Conservation (phyloP, 2,888 invertebrate genomes). For the Clostera curtula region DNA sequence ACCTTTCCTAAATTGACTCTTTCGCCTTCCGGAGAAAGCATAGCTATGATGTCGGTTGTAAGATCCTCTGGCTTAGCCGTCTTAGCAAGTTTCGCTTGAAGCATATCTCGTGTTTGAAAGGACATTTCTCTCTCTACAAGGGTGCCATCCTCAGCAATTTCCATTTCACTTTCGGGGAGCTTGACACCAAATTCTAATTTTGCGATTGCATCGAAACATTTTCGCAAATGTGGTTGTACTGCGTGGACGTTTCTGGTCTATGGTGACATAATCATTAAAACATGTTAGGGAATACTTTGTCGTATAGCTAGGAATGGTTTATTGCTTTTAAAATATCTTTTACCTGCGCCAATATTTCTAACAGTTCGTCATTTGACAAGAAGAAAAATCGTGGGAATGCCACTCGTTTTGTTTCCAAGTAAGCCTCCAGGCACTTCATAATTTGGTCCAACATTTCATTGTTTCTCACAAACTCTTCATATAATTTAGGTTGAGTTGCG, state of each 20-base stretch:
- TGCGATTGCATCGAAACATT: conserved; percentile 91
- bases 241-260: conserved; percentile 90
- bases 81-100: conserved; percentile 57
- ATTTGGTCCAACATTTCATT: conserved; percentile 90
- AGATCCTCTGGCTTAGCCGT: conserved; percentile 62
- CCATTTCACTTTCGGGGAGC: conserved; percentile 64
- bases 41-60: conserved; percentile 90
- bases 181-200: conserved; percentile 84
- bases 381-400: conserved; percentile 94
- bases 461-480: conserved; percentile 80
- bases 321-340: not conserved
- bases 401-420: conserved; percentile 90
- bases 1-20: conserved; percentile 84
- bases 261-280: conserved; percentile 2
- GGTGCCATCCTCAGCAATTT: conserved; percentile 68
- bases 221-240: conserved; percentile 91
- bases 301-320: too few relatives aligned
- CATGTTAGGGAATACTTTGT: conserved; percentile 1
- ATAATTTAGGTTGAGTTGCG: conserved; percentile 81
- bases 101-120: conserved; percentile 48
- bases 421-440: conserved; percentile 91
- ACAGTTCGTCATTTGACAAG: conserved; percentile 90
- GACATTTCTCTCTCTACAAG: conserved; percentile 62
- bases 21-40: conserved; percentile 93
- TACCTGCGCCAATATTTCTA: conserved; percentile 92